Conservation (phyloP, 2,113 vertebrate genomes). For the Coracopsis vasa region DNA sequence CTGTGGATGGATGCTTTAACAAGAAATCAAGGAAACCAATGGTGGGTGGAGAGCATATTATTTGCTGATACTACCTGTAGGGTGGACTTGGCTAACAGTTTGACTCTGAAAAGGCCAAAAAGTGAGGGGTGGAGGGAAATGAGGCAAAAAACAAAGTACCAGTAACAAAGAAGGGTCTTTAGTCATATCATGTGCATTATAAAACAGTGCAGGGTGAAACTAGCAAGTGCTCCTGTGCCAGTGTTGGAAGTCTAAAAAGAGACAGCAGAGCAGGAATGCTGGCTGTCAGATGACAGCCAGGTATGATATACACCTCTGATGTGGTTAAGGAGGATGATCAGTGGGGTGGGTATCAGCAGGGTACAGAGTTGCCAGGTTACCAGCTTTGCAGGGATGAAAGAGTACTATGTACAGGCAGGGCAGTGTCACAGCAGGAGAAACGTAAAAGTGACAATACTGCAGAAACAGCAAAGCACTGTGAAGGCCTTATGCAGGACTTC, state of each 20-base stretch:
- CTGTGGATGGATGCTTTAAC: not conserved
- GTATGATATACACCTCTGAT: not conserved
- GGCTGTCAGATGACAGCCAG: not conserved
- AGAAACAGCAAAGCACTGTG: not conserved
- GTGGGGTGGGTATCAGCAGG: not conserved
- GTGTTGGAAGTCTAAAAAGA: not conserved
- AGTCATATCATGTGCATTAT: not conserved
- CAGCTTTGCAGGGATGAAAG: not conserved
- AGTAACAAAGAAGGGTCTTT: not conserved
- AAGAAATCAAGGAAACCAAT: not conserved
- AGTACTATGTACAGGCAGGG: not conserved
- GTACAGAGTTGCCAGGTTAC: not conserved
- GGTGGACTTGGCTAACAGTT: no score
- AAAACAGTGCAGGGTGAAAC: not conserved
- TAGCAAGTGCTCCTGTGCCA: not conserved
- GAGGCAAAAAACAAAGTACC: not conserved
- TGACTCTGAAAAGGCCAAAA: not conserved
- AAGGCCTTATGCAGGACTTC: not conserved
- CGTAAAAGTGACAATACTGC: not conserved
- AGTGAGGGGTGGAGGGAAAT: not conserved
- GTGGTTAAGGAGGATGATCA: not conserved
- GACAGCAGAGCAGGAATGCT: not conserved
- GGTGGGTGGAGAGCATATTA: no score
- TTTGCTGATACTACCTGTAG: not conserved
- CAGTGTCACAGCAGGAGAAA: not conserved